Evolutionary conservation across 2,797 vertebrate species (phyloP), one percentile per base, ranked within the genome.

Genomic region (Manis crassicaudata): DNA sequence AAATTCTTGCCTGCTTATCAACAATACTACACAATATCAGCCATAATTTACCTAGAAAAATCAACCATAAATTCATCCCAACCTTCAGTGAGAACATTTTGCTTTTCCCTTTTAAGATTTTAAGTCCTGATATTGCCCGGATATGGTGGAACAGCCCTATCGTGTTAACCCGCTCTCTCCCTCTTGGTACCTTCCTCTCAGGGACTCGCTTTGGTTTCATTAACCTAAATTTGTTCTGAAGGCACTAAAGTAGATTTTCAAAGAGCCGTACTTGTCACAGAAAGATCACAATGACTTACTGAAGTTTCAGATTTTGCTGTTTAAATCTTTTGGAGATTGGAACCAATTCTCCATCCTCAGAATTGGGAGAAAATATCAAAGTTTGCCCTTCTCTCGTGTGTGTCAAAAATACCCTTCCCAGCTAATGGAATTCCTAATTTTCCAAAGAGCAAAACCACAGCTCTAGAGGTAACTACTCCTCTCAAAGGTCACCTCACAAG

Each of bases 281-380:
- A 70, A 85, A 40, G 58, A 95, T 37, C 87, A 80, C 94, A 94
- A 67, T 76, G 80, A 85, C 93, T 96, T 93, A 76, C 12, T 97
- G 92, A 97, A 83, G 84, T 93, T 86, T 95, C 77, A 27, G 54
- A 60, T 96, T 88, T 93, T 93, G 46, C 76, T 90, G 60, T 95
- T 70, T 25, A 32, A 46, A 86, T 60, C 80, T 46, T 23, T 73
- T 10, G 32, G 84, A 94, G 93, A 92, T 94, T 70, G 73, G 81
- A 94, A 93, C 46, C 76, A n/a, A 76, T 93, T 81, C 91, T 88
- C 50, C 52, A 58, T 35, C 84, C 17, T 86, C 75, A 76, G 40
- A 82, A 35, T 43, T 87, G 68, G 87, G 81, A 76, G 89, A 82
- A 96, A 86, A 80, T 76, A 70, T 72, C 86, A 29, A 12, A 25